phyloP scores from a whole-genome alignment of 2,888 invertebrate genomes.

The Patella ulyssiponensis region DNA sequence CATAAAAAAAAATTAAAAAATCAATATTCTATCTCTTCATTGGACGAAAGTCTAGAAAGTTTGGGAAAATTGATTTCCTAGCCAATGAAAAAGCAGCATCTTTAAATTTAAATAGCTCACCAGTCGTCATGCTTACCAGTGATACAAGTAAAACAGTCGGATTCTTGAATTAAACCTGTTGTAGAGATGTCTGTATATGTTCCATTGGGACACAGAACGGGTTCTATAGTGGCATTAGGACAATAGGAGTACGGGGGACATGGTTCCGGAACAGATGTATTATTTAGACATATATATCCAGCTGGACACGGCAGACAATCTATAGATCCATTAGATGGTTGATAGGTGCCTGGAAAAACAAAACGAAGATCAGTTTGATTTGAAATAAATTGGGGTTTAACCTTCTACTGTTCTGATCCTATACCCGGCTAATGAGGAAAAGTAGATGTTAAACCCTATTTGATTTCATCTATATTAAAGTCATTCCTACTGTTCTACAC shows the following conservation, averaged over 20 bases:
- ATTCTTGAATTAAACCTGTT: conserved; percentile 46
- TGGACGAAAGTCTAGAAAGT: too few species aligned
- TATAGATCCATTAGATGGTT: conserved; percentile 48
- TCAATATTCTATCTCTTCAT: too few species aligned
- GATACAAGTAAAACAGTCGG: conserved; percentile 57
- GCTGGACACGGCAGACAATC: conserved; percentile 56
- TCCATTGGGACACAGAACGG: conserved; percentile 63
- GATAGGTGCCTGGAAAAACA: conserved; percentile 59
- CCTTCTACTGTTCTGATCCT: not conserved
- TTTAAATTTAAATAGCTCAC: too few species aligned
- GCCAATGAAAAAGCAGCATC: too few species aligned
- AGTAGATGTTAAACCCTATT: not conserved
- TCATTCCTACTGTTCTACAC: too few species aligned
- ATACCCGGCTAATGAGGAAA: too few species aligned
- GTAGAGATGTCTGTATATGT: conserved; percentile 55
- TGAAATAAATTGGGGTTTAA: not conserved
- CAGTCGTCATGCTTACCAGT: conserved; percentile 48
- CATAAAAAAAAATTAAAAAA: too few species aligned
- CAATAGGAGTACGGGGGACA: conserved; percentile 68
- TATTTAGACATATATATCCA: conserved; percentile 56
- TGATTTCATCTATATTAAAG: not conserved
- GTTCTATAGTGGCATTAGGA: conserved; percentile 56
- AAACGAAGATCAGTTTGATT: not conserved
- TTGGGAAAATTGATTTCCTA: too few species aligned
- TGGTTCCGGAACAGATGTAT: conserved; percentile 55